Evolutionary conservation across 2,113 vertebrate genomes (phyloP).

Genomic region (Sisor rabdophorus): DNA sequence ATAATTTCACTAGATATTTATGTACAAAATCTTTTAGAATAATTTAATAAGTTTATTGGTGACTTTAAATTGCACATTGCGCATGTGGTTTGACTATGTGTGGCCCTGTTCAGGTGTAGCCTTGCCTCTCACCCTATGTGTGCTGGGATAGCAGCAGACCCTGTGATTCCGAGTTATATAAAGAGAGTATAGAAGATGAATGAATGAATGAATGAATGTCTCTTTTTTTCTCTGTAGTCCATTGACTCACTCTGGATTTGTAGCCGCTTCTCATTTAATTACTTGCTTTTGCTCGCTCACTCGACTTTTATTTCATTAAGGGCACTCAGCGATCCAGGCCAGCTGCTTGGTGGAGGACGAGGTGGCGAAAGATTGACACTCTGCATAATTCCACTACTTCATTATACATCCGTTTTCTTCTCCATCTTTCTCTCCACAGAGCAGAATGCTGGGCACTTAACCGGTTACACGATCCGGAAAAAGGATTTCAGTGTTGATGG

Average conservation of each 20-base stretch:
- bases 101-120: no score
- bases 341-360: slow-evolving; percentile 83
- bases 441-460: background rate
- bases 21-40: no score
- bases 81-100: no score
- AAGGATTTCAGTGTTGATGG: background rate
- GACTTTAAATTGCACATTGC: no score
- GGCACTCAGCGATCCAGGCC: slow-evolving; percentile 84
- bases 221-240: no score
- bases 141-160: no score
- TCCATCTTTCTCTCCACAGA: background rate
- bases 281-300: slow-evolving; percentile 66
- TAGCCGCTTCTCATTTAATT: slow-evolving; percentile 85
- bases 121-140: no score
- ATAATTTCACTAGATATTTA: no score
- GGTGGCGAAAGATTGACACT: slow-evolving; percentile 78
- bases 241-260: slow-evolving; percentile 75
- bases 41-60: no score
- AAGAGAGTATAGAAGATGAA: no score
- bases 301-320: slow-evolving; percentile 82
- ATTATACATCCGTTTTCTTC: slow-evolving; percentile 59
- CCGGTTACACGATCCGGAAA: background rate
- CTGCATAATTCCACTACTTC: slow-evolving; percentile 63
- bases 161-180: no score
- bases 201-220: no score